Conservation (phyloP, 2,113 vertebrate species). For the Anoura caudifer region DNA sequence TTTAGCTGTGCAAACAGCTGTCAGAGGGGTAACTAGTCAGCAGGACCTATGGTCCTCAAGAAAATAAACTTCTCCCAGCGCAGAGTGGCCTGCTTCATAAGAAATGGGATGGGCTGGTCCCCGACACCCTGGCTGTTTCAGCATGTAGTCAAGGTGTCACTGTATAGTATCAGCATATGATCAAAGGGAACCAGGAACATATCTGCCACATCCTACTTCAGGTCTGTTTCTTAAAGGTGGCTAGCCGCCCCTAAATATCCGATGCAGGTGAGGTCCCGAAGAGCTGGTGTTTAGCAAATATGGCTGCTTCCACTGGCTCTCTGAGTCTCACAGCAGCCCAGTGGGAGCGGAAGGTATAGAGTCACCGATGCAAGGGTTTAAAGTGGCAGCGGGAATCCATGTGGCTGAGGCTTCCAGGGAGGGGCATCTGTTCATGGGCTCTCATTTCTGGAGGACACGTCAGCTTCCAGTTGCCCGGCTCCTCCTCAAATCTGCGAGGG, state of each 20-base stretch:
- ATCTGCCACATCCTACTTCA: not conserved
- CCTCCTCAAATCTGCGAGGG: fast-evolving
- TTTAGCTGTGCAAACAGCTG: constrained; percentile 27
- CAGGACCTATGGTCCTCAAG: not conserved
- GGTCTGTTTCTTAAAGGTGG: not conserved
- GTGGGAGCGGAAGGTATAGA: not conserved
- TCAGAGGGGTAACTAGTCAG: not conserved
- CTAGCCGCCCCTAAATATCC: not conserved
- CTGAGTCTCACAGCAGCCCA: not conserved
- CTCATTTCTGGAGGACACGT: not conserved
- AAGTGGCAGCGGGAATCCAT: not conserved
- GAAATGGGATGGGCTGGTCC: not conserved
- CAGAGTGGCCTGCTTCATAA: not conserved
- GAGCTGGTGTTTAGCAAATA: not conserved
- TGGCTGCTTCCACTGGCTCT: not conserved
- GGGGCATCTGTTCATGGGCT: not conserved
- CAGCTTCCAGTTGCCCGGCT: not conserved
- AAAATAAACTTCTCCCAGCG: not conserved
- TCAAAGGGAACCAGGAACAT: not conserved
- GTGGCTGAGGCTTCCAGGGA: not conserved
- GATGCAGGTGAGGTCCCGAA: not conserved
- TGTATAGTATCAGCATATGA: not conserved
- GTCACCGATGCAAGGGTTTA: not conserved
- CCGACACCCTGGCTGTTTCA: not conserved
- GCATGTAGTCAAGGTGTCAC: not conserved